Conservation (phyloP, 2,888 invertebrate species). For the Drosophila histrio region DNA sequence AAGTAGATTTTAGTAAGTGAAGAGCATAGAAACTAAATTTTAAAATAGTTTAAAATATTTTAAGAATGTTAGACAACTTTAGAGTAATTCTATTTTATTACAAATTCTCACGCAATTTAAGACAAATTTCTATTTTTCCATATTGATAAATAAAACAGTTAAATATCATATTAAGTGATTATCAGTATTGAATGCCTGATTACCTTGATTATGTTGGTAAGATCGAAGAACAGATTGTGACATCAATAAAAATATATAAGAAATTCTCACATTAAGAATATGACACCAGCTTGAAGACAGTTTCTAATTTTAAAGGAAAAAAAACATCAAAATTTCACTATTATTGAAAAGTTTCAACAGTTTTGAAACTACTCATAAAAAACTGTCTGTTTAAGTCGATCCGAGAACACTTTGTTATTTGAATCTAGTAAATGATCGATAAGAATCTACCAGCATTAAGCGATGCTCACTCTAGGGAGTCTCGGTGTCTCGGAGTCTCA, state of each 20-base stretch:
- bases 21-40: no score
- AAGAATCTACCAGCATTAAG: slow-evolving; percentile 35
- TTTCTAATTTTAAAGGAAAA: neutral
- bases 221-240: no score
- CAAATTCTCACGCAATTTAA: no score
- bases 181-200: no score
- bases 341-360: neutral
- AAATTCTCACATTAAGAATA: neutral
- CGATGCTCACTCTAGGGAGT: slow-evolving; percentile 17
- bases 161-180: no score
- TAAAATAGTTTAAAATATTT: no score
- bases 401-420: slow-evolving; percentile 27
- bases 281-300: neutral
- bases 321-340: neutral
- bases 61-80: no score
- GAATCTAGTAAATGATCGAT: slow-evolving; percentile 32
- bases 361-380: neutral
- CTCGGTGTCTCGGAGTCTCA: neutral
- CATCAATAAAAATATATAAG: no score
- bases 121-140: no score
- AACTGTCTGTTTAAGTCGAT: neutral
- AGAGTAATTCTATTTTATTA: no score
- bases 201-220: no score
- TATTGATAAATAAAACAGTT: no score
- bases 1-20: neutral